Conservation (phyloP, 1,140 invertebrate genomes). For the Euwallacea fornicatus region DNA sequence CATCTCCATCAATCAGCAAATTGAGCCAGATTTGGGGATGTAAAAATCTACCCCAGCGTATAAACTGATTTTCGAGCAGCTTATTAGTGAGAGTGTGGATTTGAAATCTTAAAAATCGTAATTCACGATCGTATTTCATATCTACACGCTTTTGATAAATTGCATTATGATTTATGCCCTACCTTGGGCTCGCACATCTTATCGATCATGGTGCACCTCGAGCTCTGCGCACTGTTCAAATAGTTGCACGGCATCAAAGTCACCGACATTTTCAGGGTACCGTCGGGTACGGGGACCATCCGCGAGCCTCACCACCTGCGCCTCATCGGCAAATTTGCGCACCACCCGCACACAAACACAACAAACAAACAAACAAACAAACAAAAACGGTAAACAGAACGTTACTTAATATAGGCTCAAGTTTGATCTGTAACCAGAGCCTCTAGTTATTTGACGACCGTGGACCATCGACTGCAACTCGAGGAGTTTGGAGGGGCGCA, state of each 20-base stretch:
- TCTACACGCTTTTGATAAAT: too few species aligned
- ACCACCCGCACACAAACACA: conserved; percentile 11
- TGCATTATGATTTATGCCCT: conserved; percentile 30
- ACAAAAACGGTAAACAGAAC: conserved; percentile 1
- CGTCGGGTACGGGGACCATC: not conserved
- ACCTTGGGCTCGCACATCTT: conserved; percentile 62
- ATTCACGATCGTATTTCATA: too few species aligned
- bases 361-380: conserved; percentile 4
- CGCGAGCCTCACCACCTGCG: not conserved
- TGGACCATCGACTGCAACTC: conserved; percentile 31
- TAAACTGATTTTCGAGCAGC: too few species aligned
- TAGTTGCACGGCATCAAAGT: conserved; percentile 62
- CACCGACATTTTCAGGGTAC: conserved; percentile 52
- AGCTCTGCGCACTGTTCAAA: conserved; percentile 54
- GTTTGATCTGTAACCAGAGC: conserved; percentile 32
- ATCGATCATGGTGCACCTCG: conserved; percentile 59
- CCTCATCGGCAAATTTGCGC: not conserved
- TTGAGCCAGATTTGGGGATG: too few species aligned
- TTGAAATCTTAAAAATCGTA: too few species aligned
- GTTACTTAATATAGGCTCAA: conserved; percentile 7
- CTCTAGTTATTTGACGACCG: conserved; percentile 27
- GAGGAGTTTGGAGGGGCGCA: conserved; percentile 5
- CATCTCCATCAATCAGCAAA: too few species aligned
- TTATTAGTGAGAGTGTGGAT: too few species aligned
- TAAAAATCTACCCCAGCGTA: too few species aligned